Evolutionary conservation across 2,113 vertebrate genomes (phyloP), one percentile per base, ranked within the genome.

Genomic region (Colius striatus): DNA sequence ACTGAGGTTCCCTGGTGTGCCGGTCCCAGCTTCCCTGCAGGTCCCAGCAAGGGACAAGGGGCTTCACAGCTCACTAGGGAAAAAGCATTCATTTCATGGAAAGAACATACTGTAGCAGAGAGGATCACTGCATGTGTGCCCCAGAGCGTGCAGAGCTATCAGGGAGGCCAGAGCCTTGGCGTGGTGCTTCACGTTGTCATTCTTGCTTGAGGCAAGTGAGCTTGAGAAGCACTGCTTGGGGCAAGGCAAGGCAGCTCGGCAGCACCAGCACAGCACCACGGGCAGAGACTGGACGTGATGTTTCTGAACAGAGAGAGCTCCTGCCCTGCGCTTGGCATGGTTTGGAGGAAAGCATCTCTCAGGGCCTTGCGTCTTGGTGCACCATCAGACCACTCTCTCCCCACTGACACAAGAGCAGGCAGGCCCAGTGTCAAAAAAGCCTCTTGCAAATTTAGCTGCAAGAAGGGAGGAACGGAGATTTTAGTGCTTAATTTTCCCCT

Each of bases 81-180:
- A 50, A 70, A 63, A 26, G 3, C 7, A 41, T 8, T 36, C 3
- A 7, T 62, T 43, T 36, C 41, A 48, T 2, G 6, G 41, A 23
- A 66, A 26, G 53, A 58, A 38, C 7, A 5, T 25, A 54, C 0
- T 36, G 77, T 3, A 50, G 67, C 25, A 50, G 23, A 81, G 43
- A 76, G 41, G 55, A 61, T 77, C 82, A 65, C n/a, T 72, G 60
- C 32, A 17, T 2, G 0, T 0, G 4, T 53, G 3, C 30, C 54
- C 58, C 0, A 0, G 45, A 13, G 2, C 2, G 66, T 17, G 38
- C 54, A 57, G 58, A 5, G 11, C 50, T 70, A 3, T 12, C 0
- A 11, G 55, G 34, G 50, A 85, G 68, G 89, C 0, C 1, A 54
- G 55, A 87, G 51, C 55, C 47, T 89, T 32, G 5, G 2, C 25